Evolutionary conservation across 1,140 invertebrate species (phyloP).

Genomic region (Adoxophyes honmai): DNA sequence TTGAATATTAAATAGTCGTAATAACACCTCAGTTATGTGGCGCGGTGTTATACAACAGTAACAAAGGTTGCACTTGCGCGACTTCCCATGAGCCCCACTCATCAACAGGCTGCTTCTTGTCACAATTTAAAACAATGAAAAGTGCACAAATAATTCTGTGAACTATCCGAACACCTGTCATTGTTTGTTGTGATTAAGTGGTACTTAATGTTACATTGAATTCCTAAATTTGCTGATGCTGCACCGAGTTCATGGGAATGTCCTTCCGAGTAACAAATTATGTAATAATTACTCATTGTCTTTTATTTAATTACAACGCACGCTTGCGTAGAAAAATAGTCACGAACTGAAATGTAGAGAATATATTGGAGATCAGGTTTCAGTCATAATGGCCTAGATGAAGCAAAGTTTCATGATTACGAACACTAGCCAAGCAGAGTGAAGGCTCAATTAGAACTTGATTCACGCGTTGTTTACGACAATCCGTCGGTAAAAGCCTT

Average conservation of each 20-base stretch:
- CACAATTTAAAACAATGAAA: neutral
- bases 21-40: neutral
- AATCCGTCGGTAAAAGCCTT: neutral
- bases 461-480: neutral
- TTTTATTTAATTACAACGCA: neutral
- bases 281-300: neutral
- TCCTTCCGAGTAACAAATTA: neutral
- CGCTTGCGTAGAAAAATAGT: neutral
- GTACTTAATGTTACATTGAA: slow-evolving; percentile 1
- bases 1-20: neutral
- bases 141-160: neutral
- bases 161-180: neutral
- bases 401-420: neutral
- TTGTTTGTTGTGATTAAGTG: neutral
- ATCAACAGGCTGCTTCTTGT: neutral
- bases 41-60: neutral
- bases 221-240: neutral
- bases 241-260: slow-evolving; percentile 1
- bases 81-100: neutral
- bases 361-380: neutral
- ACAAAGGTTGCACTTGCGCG: neutral
- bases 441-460: neutral
- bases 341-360: too few species aligned
- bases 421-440: neutral
- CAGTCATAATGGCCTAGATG: neutral